Evolutionary conservation across 53 echinoderm and acorn worm species (phyloP), one percentile per base, ranked within the genome.

Genomic region (Echinometra lucunter): DNA sequence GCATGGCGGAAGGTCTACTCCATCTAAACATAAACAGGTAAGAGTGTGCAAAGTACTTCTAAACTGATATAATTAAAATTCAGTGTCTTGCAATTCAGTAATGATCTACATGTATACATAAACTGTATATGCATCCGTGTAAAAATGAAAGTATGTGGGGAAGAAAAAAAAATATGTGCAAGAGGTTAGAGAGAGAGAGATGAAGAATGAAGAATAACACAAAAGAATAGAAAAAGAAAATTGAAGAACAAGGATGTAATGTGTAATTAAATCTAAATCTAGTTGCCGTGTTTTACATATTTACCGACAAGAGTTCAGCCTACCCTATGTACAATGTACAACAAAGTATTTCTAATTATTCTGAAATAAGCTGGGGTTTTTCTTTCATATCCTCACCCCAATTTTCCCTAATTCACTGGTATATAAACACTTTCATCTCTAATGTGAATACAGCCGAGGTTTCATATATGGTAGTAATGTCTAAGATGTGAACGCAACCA

Each of bases 1-100:
- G 42, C 85, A 94, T 28, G 82, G 94, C 25, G 94, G 94, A 44
- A 94, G 66, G 47, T 94, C 94, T n/a, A 44, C 19, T 2, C 82
- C 94, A 94, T 94, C 94, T 94, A 42, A 69, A 70, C 0, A 90
- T 6, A 42, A 9, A 37, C 18, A 18, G 11, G 23, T 2, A 58
- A 32, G 44, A 6, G 11, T 45, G 44, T 44, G 19, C 63, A 53
- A 53, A 53, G 53, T 53, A 53, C 53, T 53, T 53, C 13, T 53
- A 53, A 53, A 11, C 4, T 11, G 53, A 53, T 53, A 53, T 47
- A 6, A 47, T 53, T 53, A 9, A 53, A 53, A 53, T 53, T 53
- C 53, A 53, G 13, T 53, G 5, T 53, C 53, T 13, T 53, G 13
- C 13, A 47, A 47, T 47, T 47, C 49, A 6, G 9, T 47, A 47